phyloP scores from a whole-genome alignment of 2,113 vertebrate genomes.

The Dryoscopus gambensis region DNA sequence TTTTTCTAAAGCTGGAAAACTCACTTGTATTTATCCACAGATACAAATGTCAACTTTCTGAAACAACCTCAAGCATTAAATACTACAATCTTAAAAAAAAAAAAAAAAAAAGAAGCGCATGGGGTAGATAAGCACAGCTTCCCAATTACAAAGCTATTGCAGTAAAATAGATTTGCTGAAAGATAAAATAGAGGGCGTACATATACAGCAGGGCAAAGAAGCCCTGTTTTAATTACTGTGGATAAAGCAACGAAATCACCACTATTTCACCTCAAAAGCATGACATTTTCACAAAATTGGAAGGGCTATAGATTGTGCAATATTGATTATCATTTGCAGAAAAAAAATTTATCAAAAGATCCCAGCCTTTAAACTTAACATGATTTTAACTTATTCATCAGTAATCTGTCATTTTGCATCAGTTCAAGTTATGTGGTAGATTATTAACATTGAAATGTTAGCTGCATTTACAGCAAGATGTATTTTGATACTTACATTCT shows the following conservation, averaged over 20 bases:
- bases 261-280: constrained; percentile 53
- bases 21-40: not conserved
- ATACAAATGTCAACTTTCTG: not conserved
- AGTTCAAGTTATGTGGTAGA: not conserved
- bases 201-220: not conserved
- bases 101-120: not conserved
- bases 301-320: not conserved
- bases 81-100: not conserved
- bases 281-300: constrained; percentile 17
- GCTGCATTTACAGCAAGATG: not conserved
- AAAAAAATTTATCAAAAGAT: not conserved
- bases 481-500: not conserved
- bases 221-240: constrained; percentile 29
- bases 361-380: not conserved
- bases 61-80: not conserved
- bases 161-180: not conserved
- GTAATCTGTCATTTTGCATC: not conserved
- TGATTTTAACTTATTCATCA: not conserved
- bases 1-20: not conserved
- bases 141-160: constrained; percentile 14
- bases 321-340: not conserved
- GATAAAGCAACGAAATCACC: constrained; percentile 31
- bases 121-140: not conserved
- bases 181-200: constrained; percentile 6
- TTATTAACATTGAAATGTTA: not conserved